phyloP scores from a whole-genome alignment of 2,797 vertebrate genomes.

The Propithecus deckenii region DNA sequence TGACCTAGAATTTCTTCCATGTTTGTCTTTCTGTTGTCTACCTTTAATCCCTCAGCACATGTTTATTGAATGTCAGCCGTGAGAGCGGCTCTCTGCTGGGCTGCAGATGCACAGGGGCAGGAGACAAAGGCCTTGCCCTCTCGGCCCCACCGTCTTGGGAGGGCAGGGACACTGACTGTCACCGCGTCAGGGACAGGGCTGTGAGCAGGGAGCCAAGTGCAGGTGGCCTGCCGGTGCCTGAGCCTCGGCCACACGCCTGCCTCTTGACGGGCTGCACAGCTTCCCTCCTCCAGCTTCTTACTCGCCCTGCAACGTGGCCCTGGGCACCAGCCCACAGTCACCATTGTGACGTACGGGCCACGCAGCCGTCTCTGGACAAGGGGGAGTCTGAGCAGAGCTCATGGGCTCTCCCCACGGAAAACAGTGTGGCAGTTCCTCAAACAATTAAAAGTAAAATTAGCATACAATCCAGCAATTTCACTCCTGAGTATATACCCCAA shows the following conservation, averaged over 20 bases:
- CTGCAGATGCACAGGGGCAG: neutral
- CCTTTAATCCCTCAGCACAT: neutral
- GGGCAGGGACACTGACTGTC: accelerated
- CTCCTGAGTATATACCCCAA: neutral
- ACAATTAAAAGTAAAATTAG: neutral
- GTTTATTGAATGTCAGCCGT: accelerated
- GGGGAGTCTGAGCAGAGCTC: neutral
- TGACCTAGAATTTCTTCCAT: neutral
- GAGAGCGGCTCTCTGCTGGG: neutral
- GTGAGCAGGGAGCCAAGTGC: no score
- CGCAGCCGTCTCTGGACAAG: neutral
- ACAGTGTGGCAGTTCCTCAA: neutral
- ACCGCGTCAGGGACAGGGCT: neutral
- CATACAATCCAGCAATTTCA: neutral
- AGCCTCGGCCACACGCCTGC: accelerated
- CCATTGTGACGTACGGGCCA: neutral
- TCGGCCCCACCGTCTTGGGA: neutral
- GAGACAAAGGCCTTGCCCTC: neutral
- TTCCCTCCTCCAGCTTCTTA: neutral
- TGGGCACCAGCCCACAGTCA: neutral
- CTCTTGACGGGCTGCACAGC: accelerated
- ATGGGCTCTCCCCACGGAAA: neutral
- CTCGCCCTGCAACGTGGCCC: neutral
- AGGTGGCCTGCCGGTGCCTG: accelerated
- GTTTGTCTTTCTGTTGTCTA: neutral